These are phyloP conservation scores for Alosa sapidissima DNA, from an alignment of 2,797 vertebrate genomes.

Conservation along the genomic window DNA sequence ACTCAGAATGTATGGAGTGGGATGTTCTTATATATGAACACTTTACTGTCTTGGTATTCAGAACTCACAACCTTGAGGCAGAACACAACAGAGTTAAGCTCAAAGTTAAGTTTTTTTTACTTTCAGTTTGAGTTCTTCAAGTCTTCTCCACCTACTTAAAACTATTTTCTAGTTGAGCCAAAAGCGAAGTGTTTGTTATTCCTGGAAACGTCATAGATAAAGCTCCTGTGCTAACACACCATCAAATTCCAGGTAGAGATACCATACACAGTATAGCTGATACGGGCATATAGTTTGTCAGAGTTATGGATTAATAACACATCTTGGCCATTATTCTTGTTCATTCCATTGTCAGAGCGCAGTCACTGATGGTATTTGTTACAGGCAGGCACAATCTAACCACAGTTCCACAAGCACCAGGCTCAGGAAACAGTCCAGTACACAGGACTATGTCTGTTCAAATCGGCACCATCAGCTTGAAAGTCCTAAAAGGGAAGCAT, in stretches of 20 bases:
- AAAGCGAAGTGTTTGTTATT: neutral
- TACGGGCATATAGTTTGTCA: neutral
- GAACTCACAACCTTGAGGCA: neutral
- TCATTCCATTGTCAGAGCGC: neutral
- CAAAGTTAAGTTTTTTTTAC: neutral
- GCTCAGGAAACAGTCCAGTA: neutral
- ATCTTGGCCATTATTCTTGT: neutral
- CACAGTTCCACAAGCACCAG: neutral
- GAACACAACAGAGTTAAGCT: neutral
- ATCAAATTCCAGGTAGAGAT: neutral
- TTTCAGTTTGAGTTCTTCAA: neutral
- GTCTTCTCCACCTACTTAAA: neutral
- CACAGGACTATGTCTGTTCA: neutral
- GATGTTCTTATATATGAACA: neutral
- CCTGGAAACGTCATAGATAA: neutral
- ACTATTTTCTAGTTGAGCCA: neutral
- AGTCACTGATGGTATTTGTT: constrained; percentile 5
- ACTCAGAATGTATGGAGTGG: neutral
- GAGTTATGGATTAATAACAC: neutral
- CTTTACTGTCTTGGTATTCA: neutral
- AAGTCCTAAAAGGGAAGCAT: neutral
- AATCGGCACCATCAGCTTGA: neutral
- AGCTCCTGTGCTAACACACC: neutral
- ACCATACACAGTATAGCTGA: neutral
- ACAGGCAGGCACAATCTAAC: neutral